Base-by-base conservation (phyloP, 2,888 invertebrate species). In the Eristalis arbustorum region DNA sequence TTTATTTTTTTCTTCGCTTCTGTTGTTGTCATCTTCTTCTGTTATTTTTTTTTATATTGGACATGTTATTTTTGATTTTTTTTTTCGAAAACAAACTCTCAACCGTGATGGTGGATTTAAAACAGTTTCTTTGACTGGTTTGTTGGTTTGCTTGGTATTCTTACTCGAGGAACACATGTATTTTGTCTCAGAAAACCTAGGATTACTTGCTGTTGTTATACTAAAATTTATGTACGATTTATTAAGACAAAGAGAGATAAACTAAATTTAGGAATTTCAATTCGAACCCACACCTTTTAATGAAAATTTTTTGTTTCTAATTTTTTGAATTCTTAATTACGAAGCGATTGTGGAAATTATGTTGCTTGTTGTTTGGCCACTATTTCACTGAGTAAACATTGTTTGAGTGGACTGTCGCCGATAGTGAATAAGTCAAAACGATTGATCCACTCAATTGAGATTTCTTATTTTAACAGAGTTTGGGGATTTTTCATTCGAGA, bases 41-140 rank as follows among this genome's bases (percentile, higher is more conserved):
- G 72, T 84, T 72, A 4, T 66, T 75, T 63, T 42, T 67, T 77
- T 88, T 73, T 73, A 82, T 22, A 71, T 84, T 84, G 49, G 18
- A 49, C 49, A 22, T 87, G 68, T 78, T 83, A 79, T 67, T 89
- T 87, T 80, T 89, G 79, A 84, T 88, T 87, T 85, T 82, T 76
- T 87, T 82, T 84, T 56, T 64, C 59, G 63, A 81, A 83, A 87
- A 87, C 87, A 87, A 87, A 87, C 87, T 87, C 74, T 79, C 87
- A 87, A 79, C 82, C 72, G 87, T 83, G 87, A 87, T 79, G 83
- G 79, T 67, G 59, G n/a, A 40, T 13, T 37, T 81, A 25, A 64
- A 75, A 75, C 64, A 59, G 37, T 23, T 25, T 23, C 23, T 23
- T 11, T 11, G 18, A 49, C 49, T 49, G 49, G 8, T 49, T 49